Conservation (phyloP, 2,888 invertebrate genomes). For the Neoitamus cyanurus region DNA sequence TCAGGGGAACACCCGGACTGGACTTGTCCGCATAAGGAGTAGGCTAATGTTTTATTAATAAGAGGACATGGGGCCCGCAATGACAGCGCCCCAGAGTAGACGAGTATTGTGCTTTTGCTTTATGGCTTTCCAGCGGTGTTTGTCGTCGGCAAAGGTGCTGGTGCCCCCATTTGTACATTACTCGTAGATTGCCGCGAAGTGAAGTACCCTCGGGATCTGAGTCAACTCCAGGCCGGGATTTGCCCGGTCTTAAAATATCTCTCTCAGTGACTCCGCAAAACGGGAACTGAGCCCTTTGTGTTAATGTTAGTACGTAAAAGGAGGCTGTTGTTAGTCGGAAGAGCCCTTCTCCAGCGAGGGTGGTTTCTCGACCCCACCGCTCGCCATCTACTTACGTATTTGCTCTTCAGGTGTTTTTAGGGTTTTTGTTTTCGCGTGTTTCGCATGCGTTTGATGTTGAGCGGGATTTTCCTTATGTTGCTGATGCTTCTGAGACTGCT, state of each 20-base stretch:
- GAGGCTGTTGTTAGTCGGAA: conserved; percentile 38
- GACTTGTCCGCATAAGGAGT: neutral
- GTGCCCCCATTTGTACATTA: neutral
- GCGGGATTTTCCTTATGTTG: conserved; percentile 49
- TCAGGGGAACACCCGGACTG: neutral
- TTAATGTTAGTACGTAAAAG: conserved; percentile 33
- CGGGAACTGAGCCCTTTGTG: neutral
- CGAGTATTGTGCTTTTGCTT: neutral
- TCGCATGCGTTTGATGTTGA: conserved; percentile 60
- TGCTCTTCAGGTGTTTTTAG: conserved; percentile 46
- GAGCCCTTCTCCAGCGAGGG: neutral
- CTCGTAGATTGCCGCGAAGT: neutral
- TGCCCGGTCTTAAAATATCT: conserved; percentile 6
- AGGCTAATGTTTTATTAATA: conserved; percentile 42
- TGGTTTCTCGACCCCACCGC: neutral
- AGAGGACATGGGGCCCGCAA: neutral
- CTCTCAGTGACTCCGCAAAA: neutral
- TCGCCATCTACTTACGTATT: conserved; percentile 47
- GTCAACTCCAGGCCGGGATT: conserved; percentile 32
- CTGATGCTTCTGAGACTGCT: conserved; percentile 28
- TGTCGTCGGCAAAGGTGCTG: conserved; percentile 15
- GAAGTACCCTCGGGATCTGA: conserved; percentile 29
- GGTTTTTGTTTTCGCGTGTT: conserved; percentile 54
- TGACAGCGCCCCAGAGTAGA: neutral
- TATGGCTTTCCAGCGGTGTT: conserved; percentile 2